Conservation (phyloP, 92 coral and sea anemone genomes). For the Palythoa caribaeorum region DNA sequence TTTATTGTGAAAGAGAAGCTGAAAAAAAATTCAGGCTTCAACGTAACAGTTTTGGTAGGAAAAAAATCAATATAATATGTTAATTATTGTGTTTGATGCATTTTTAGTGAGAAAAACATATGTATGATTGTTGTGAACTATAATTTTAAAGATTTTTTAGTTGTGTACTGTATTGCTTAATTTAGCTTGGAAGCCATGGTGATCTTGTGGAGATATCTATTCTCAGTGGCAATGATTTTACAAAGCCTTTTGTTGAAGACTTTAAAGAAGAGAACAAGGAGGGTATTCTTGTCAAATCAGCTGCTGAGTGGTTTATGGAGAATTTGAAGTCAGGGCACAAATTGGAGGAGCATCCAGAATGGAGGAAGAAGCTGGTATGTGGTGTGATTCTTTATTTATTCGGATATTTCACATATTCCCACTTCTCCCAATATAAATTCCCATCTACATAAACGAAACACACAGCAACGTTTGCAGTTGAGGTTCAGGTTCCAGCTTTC, state of each 20-base stretch:
- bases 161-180: neutral
- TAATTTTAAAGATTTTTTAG: no score
- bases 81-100: no score
- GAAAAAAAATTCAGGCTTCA: no score
- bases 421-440: no score
- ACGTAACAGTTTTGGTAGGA: no score
- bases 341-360: conserved; percentile 30
- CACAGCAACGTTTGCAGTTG: no score
- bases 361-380: conserved; percentile 18
- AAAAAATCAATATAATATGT: no score
- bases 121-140: no score
- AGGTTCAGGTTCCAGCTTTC: no score
- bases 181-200: conserved; percentile 28
- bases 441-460: no score
- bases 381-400: neutral
- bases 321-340: conserved; percentile 29
- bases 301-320: conserved; percentile 33
- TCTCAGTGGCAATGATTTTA: conserved; percentile 32
- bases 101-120: no score
- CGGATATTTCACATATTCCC: neutral
- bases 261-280: neutral
- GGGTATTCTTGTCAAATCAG: neutral
- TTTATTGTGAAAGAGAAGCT: no score
- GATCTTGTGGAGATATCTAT: conserved; percentile 28
- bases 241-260: conserved; percentile 13